Evolutionary conservation across 2,113 vertebrate species (phyloP).

Genomic region (Tamias sibiricus): DNA sequence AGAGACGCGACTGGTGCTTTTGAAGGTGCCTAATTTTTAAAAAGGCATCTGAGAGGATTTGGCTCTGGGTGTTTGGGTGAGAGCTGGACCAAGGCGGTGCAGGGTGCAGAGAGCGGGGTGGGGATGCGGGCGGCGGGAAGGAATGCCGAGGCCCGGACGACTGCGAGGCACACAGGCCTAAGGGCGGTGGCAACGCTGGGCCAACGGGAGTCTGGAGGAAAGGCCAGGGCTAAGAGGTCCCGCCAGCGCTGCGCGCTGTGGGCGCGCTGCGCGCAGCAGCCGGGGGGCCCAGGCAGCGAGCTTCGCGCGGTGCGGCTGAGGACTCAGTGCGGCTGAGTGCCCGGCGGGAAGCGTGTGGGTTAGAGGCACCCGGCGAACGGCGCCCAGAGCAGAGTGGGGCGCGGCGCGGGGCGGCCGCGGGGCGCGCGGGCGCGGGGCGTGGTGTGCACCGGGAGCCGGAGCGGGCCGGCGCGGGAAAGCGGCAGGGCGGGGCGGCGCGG

Average conservation of each 20-base stretch:
- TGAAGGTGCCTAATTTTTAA: conserved; percentile 7
- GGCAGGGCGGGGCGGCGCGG: conserved; percentile 82
- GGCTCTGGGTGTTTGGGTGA: conserved; percentile 51
- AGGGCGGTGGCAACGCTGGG: not conserved
- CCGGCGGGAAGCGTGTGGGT: not conserved
- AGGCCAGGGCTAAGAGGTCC: not conserved
- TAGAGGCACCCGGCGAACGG: not conserved
- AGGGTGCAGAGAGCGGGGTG: not conserved
- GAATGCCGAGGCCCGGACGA: not conserved
- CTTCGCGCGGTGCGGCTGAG: not conserved
- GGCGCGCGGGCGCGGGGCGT: conserved; percentile 66
- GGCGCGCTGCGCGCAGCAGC: not conserved
- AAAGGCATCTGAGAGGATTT: not conserved
- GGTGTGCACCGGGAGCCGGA: conserved; percentile 25
- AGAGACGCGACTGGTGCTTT: conserved; percentile 6
- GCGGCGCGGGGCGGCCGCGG: conserved; percentile 50
- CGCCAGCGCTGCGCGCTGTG: not conserved
- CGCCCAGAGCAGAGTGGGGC: not conserved
- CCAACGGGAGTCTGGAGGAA: not conserved
- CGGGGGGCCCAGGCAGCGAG: not conserved
- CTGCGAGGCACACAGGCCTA: not conserved
- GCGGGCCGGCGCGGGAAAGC: conserved; percentile 79
- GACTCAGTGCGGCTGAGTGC: not conserved
- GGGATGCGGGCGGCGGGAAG: not conserved
- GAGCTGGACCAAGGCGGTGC: not conserved